These are phyloP conservation scores for Pseudorectes ferrugineus DNA, from an alignment of 2,113 vertebrate genomes.

Conservation along the genomic window DNA sequence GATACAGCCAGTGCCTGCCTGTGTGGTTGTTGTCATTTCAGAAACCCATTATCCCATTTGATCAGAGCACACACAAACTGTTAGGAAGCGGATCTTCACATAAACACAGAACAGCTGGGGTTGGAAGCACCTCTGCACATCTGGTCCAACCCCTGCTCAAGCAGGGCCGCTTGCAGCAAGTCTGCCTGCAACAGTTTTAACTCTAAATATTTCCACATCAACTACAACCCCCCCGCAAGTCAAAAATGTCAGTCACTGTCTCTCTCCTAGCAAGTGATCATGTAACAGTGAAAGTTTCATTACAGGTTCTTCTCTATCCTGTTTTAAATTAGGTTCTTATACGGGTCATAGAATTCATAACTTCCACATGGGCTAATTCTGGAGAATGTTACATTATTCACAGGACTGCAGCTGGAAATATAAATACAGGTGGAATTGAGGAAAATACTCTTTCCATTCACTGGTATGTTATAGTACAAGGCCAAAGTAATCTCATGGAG, in stretches of 20 bases:
- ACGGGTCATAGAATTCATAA: background rate
- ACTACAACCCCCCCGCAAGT: fast-evolving
- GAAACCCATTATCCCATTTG: background rate
- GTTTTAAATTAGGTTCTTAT: background rate
- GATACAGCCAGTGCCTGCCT: background rate
- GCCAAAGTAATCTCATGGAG: background rate
- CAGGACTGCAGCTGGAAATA: background rate
- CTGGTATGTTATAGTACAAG: background rate
- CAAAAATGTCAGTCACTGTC: background rate
- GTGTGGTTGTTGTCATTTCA: background rate
- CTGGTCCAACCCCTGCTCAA: background rate
- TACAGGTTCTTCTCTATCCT: background rate
- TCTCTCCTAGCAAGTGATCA: background rate
- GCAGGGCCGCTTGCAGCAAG: background rate
- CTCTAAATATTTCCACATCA: background rate
- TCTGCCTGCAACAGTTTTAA: background rate
- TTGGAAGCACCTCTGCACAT: background rate
- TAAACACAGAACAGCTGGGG: background rate
- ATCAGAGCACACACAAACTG: background rate
- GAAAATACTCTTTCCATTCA: background rate
- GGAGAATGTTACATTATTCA: background rate
- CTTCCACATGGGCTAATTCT: background rate
- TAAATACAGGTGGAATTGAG: background rate
- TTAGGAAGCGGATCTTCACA: background rate
- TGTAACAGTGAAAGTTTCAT: background rate